A percentile compares a stretch with the other conserved stretches of the same genome.
phyloP scores from a whole-genome alignment of 2,797 vertebrate genomes.

The Aselliscus stoliczkanus region DNA sequence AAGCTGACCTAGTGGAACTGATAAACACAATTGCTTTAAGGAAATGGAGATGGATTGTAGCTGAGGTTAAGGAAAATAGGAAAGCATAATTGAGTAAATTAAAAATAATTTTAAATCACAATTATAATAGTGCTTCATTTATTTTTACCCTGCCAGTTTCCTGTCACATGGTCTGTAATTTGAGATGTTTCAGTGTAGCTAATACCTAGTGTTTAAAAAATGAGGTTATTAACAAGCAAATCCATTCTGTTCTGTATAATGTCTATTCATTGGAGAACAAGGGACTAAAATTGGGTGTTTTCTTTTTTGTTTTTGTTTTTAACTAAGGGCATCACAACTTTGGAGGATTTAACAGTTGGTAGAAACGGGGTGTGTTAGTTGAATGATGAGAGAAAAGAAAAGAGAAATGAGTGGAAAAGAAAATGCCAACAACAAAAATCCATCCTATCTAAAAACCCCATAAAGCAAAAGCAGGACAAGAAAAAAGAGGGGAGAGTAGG shows the following conservation, averaged over 20 bases:
- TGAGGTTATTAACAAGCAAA: slow-evolving; percentile 46
- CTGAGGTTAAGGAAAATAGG: slow-evolving; percentile 47
- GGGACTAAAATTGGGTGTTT: not conserved
- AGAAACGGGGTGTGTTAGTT: not conserved
- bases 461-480: not conserved
- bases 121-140: slow-evolving; percentile 38
- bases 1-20: slow-evolving; percentile 58
- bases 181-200: slow-evolving; percentile 9
- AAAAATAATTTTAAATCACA: slow-evolving; percentile 68
- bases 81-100: slow-evolving; percentile 64
- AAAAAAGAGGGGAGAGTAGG: not conserved
- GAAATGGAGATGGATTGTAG: slow-evolving; percentile 66
- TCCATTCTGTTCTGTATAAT: slow-evolving; percentile 8
- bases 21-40: slow-evolving; percentile 42
- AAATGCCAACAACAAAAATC: not conserved
- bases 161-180: not conserved
- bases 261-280: not conserved
- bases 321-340: not conserved
- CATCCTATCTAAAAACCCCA: not conserved
- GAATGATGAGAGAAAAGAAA: not conserved
- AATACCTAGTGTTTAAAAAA: slow-evolving; percentile 40
- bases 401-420: not conserved
- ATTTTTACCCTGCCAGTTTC: slow-evolving; percentile 39
- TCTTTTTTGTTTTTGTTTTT: not conserved
- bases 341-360: not conserved